phyloP scores from a whole-genome alignment of 2,888 invertebrate species.

The Tipula lateralis region DNA sequence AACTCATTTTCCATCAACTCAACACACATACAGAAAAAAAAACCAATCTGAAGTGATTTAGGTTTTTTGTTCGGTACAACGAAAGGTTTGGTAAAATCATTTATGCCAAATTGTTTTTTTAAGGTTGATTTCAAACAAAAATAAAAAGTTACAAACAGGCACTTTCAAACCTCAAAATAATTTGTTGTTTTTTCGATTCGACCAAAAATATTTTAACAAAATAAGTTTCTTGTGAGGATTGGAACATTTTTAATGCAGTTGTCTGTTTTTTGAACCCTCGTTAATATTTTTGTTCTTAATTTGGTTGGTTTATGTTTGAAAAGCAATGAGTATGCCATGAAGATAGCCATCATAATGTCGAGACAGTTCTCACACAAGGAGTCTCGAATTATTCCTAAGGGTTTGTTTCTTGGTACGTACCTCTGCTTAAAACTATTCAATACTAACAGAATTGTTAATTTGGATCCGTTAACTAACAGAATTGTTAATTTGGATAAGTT shows the following conservation, averaged over 20 bases:
- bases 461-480: no score
- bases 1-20: background rate
- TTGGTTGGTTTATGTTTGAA: no score
- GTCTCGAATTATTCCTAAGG: no score
- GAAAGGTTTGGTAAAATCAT: background rate
- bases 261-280: background rate
- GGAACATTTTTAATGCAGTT: background rate
- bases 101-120: background rate
- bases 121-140: background rate
- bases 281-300: background rate
- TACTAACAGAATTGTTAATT: no score
- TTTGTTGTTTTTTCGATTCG: background rate
- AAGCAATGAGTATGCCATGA: no score
- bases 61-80: background rate
- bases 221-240: background rate
- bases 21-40: background rate
- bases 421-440: no score
- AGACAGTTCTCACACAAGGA: no score
- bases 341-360: no score
- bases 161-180: background rate
- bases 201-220: background rate
- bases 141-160: background rate
- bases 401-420: no score
- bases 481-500: no score
- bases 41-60: background rate